Percentiles rank a stretch among this genome's conserved stretches.
phyloP scores from a whole-genome alignment of 2,113 vertebrate species.

The Calyptomena viridis region DNA sequence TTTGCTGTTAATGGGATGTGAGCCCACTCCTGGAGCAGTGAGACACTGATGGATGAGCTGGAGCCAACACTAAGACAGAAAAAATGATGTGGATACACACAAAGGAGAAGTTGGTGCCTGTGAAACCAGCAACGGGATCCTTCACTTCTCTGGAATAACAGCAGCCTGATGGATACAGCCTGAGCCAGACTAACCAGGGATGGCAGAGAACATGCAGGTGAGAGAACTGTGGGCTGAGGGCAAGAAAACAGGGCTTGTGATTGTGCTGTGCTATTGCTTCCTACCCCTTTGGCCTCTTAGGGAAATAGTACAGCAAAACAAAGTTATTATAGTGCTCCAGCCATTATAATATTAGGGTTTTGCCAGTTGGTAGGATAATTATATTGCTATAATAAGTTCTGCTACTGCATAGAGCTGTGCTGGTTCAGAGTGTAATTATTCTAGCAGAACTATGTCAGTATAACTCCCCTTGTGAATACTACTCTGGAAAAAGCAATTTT shows the following conservation, averaged over 20 bases:
- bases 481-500: conserved; percentile 45
- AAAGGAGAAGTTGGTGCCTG: background rate
- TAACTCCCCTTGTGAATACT: conserved; percentile 19
- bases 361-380: conserved; percentile 30
- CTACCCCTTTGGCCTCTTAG: background rate
- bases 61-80: background rate
- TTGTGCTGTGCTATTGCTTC: background rate
- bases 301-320: background rate
- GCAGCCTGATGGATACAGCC: background rate
- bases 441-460: conserved; percentile 18
- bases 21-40: background rate
- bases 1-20: background rate
- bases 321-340: background rate
- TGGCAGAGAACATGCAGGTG: background rate
- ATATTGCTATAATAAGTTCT: conserved; percentile 43
- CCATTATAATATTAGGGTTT: conserved; percentile 10
- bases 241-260: background rate
- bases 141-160: background rate
- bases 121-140: background rate
- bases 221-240: background rate
- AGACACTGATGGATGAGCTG: conserved; percentile 19
- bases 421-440: conserved; percentile 45
- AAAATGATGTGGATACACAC: background rate
- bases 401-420: conserved; percentile 13
- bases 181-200: background rate